Evolutionary conservation across 2,113 vertebrate species (phyloP).

Genomic region (Corythornis cristatus): DNA sequence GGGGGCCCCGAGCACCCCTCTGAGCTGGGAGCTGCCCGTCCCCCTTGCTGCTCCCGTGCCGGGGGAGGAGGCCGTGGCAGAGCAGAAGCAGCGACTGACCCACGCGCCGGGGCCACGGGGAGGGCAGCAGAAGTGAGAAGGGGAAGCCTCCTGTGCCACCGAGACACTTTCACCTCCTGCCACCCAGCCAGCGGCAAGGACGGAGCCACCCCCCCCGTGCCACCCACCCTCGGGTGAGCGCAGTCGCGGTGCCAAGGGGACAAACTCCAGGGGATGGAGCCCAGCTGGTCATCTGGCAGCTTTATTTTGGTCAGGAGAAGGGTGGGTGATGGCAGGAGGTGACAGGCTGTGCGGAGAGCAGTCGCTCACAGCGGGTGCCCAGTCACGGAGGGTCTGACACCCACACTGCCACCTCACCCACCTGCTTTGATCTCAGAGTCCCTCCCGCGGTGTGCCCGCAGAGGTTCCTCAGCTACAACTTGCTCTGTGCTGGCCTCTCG

Average conservation of each 20-base stretch:
- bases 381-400: accelerated
- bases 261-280: background rate
- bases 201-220: background rate
- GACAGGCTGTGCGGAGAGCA: background rate
- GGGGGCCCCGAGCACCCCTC: background rate
- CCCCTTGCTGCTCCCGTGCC: background rate
- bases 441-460: accelerated
- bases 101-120: background rate
- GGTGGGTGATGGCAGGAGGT: accelerated
- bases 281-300: background rate
- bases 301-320: constrained; percentile 13
- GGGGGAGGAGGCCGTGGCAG: background rate
- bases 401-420: accelerated
- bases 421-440: background rate
- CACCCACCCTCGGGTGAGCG: accelerated
- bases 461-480: constrained; percentile 74
- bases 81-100: background rate
- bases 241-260: accelerated
- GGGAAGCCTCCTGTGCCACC: background rate
- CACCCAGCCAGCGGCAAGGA: background rate
- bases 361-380: accelerated
- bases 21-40: background rate
- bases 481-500: constrained; percentile 69
- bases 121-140: constrained; percentile 23
- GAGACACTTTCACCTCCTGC: background rate